Evolutionary conservation across 2,113 vertebrate genomes (phyloP).

Genomic region (Bagarius yarrelli): DNA sequence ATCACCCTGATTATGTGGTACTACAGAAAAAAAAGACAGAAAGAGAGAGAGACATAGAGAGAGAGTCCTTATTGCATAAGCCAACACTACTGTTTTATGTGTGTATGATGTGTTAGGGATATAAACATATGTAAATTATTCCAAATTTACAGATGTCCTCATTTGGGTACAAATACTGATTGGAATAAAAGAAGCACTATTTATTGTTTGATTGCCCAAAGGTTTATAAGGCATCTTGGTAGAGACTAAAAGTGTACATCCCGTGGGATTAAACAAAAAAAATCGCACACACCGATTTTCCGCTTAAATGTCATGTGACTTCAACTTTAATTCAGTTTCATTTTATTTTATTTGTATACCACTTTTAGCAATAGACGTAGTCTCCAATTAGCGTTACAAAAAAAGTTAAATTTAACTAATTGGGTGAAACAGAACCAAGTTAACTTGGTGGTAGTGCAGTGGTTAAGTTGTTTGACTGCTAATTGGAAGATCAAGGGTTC

Average conservation of each 20-base stretch:
- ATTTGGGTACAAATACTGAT: background rate
- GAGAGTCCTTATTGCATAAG: conserved; percentile 38
- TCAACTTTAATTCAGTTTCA: no score
- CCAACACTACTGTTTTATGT: conserved; percentile 41
- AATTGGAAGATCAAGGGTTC: no score
- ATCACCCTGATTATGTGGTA: conserved; percentile 54
- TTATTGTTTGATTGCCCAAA: background rate
- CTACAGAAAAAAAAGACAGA: conserved; percentile 32
- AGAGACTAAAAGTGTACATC: background rate
- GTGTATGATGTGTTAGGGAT: conserved; percentile 15
- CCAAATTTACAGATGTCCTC: background rate
- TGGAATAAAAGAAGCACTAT: background rate
- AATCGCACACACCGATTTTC: no score
- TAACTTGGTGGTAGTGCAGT: no score
- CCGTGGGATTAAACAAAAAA: no score
- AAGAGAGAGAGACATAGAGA: conserved; percentile 40
- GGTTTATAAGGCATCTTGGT: background rate
- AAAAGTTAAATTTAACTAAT: no score
- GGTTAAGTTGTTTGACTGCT: no score
- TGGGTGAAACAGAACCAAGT: no score
- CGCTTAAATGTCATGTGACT: no score
- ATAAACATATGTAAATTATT: background rate
- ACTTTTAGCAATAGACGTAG: no score
- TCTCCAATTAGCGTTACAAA: no score
- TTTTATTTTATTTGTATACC: no score